Evolutionary conservation across 2,113 vertebrate species (phyloP).

Genomic region (Channa maculata): DNA sequence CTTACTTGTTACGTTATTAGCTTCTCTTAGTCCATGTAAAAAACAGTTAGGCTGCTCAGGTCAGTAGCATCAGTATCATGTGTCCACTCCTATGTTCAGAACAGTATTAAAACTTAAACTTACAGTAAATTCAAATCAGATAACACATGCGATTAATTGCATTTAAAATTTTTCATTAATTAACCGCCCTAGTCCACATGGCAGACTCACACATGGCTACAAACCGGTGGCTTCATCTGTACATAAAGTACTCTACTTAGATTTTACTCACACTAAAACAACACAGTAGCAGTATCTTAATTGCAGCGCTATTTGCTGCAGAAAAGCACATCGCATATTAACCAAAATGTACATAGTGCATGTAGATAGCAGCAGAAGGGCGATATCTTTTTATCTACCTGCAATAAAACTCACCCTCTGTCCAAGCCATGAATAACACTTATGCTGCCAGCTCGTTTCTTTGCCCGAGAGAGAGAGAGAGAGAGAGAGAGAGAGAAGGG

Average conservation of each 20-base stretch:
- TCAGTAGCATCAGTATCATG: too few relatives aligned
- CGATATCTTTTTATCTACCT: constrained; percentile 79
- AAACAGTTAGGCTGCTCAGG: too few relatives aligned
- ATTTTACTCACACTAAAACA: constrained; percentile 49
- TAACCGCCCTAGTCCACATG: too few relatives aligned
- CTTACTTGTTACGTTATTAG: too few relatives aligned
- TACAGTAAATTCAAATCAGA: too few relatives aligned
- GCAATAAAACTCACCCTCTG: constrained; percentile 78
- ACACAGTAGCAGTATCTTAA: constrained; percentile 60
- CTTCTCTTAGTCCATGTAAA: too few relatives aligned
- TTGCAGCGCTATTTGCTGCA: constrained; percentile 64
- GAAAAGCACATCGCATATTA: constrained; percentile 70
- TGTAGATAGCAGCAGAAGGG: constrained; percentile 75
- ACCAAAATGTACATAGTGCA: constrained; percentile 73
- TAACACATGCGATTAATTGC: too few relatives aligned
- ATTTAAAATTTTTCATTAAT: too few relatives aligned
- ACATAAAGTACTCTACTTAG: constrained; percentile 49
- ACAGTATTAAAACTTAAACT: too few relatives aligned
- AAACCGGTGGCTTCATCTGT: neutral
- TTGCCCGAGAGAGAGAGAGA: constrained; percentile 40
- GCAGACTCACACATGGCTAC: neutral
- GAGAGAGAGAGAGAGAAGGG: neutral
- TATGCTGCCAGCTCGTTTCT: constrained; percentile 64
- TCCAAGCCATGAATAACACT: constrained; percentile 76
- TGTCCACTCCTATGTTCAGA: too few relatives aligned